Evolutionary conservation across 2,113 vertebrate genomes (phyloP), one percentile per base, ranked within the genome.

Genomic region (Pomatostomus ruficeps): DNA sequence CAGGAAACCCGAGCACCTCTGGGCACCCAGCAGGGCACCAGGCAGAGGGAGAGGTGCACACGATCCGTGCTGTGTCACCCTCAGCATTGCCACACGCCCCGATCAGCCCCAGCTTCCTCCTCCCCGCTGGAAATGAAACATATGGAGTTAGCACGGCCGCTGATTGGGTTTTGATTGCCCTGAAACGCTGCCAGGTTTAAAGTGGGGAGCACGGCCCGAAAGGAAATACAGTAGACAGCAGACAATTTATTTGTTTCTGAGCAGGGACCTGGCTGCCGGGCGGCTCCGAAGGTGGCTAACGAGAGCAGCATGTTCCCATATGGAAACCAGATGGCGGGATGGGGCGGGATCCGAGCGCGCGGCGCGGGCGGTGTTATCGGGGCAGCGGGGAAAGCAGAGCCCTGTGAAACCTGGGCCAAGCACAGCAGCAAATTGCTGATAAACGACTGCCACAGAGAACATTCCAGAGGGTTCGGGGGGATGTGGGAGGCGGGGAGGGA

Each of bases 241-340:
- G 96, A 97, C 96, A 96, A 96, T 97, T 97, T 97, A 97, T 97
- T 97, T 97, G 95, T 96, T 97, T 97, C 95, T 96, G 95, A 97
- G 96, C 14, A 2, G 96, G 97, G 95, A 88, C 95, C 91, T 94
- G 96, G 96, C 95, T 96, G 96, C 96, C 84, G 72, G 96, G 92
- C 81, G 6, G 78, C 95, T 89, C 95, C 76, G 67, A 97, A 97
- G 95, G 97, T 95, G 96, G 95, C 96, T 97, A 97, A 97, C 91
- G 71, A 97, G 95, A 97, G 95, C 96, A 96, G 88, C 89, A 95
- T 96, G 96, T 93, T 96, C 89, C 96, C 97, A 97, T 95, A 96
- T 97, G 97, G 96, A 94, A 97, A 91, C 59, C 97, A 97, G 95
- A 97, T 97, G 97, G 91, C 1, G 80, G 88, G 90, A 70, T 13